Conservation (phyloP, 2,797 vertebrate species). For the Rousettus madagascariensis region DNA sequence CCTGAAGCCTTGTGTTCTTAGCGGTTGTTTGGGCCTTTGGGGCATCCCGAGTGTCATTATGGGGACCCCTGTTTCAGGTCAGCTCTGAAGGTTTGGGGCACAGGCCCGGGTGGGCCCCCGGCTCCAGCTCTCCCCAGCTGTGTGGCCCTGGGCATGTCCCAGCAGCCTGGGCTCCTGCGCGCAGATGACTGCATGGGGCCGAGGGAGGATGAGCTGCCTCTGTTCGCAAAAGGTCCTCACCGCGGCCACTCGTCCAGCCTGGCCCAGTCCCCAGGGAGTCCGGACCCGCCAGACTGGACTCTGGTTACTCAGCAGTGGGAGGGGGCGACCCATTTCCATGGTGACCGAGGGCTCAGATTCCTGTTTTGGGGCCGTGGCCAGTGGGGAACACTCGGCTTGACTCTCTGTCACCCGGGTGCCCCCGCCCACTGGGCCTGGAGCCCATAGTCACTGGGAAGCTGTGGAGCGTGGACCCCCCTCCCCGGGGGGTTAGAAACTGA, state of each 20-base stretch:
- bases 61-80: accelerated
- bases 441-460: background rate
- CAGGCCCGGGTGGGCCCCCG: accelerated
- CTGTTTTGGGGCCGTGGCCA: background rate
- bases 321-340: background rate
- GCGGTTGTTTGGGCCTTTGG: background rate
- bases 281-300: slow-evolving; percentile 15
- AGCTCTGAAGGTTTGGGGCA: accelerated
- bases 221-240: background rate
- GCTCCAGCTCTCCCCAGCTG: background rate
- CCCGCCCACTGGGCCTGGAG: background rate
- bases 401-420: background rate
- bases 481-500: background rate
- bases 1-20: background rate
- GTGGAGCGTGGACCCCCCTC: background rate
- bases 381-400: background rate
- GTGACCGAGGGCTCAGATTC: background rate
- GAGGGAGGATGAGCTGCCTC: background rate
- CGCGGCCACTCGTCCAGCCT: background rate
- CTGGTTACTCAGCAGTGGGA: slow-evolving; percentile 47
- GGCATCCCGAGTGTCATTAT: too few relatives aligned
- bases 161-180: background rate
- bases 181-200: accelerated
- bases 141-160: background rate
- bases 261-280: background rate